A percentile compares a stretch with the other conserved stretches of the same genome.
These are phyloP conservation scores for Halcyon badia DNA, from an alignment of 2,797 vertebrate genomes.

Conservation along the genomic window DNA sequence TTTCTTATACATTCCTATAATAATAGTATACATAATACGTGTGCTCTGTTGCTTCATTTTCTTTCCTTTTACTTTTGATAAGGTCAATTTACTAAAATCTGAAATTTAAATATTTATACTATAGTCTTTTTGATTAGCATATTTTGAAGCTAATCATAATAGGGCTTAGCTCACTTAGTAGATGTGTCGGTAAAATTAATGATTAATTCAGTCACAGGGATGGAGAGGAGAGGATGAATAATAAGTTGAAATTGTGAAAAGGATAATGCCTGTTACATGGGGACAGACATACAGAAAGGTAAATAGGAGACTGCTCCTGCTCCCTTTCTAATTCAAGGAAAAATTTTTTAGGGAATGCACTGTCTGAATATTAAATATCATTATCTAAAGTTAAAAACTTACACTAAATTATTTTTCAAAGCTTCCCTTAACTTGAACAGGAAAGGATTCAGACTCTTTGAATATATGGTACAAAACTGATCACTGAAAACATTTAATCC, in stretches of 20 bases:
- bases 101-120: slow-evolving; percentile 64
- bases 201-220: slow-evolving; percentile 24
- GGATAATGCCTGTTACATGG: background rate
- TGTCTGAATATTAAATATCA: background rate
- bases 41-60: background rate
- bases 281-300: background rate
- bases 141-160: slow-evolving; percentile 52
- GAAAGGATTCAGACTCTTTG: background rate
- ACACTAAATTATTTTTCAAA: background rate
- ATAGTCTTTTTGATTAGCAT: slow-evolving; percentile 31
- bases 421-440: background rate
- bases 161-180: slow-evolving; percentile 18
- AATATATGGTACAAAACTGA: background rate
- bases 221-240: slow-evolving; percentile 1
- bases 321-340: background rate
- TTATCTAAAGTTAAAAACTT: background rate
- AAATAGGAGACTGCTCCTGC: background rate
- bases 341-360: background rate
- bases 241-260: background rate
- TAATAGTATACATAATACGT: background rate
- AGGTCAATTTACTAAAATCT: slow-evolving; percentile 36
- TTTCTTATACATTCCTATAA: background rate
- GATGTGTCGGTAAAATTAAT: slow-evolving; percentile 38
- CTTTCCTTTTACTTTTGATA: slow-evolving; percentile 12
- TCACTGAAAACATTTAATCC: background rate